Base-by-base conservation (phyloP, 2,113 vertebrate genomes). In the Chelonoidis abingdonii region DNA sequence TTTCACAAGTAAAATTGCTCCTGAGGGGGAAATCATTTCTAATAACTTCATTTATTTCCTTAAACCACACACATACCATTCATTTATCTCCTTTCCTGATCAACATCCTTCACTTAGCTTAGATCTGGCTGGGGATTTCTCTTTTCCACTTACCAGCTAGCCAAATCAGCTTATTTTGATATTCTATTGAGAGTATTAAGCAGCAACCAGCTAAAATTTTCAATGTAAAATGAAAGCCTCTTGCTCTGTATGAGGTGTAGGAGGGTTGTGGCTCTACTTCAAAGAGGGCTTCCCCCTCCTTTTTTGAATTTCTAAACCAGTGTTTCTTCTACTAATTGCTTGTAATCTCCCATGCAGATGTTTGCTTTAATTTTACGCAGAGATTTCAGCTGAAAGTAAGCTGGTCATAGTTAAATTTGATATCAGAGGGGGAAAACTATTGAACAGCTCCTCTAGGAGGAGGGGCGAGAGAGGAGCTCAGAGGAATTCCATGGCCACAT, bases 191-290 rank as follows among this genome's bases (percentile, higher is more conserved):
- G 56, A 82, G 35, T 11, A 53, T 50, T 56, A 29, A 54, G 49
- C 57, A 84, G 25, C 78, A 93, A 89, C 9, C 50, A 38, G 35
- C 2, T 65, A 1, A 2, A 59, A 8, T 75, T 57, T 84, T 84
- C 12, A 86, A 41, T 84, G 91, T 75, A 82, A 88, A 19, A 2
- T 16, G 88, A 7, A 83, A 85, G 44, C 4, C 41, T 0, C 12
- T 88, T 69, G 1, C 52, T 84, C 80, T 88, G 44, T 17, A 87
- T 19, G 86, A 86, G 44, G 65, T 5, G 19, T 72, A 80, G n/a
- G 29, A 8, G 0, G 0, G 7, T 88, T 84, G 4, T 78, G 31
- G 25, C 84, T 84, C 21, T 0, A 0, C 62, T 59, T 84, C 7
- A 24, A 56, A 76, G 3, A 49, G 47, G 47, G 47, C 47, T 49